These are phyloP conservation scores for Darevskia mixta DNA, from an alignment of 2,797 vertebrate genomes.

Conservation along the genomic window DNA sequence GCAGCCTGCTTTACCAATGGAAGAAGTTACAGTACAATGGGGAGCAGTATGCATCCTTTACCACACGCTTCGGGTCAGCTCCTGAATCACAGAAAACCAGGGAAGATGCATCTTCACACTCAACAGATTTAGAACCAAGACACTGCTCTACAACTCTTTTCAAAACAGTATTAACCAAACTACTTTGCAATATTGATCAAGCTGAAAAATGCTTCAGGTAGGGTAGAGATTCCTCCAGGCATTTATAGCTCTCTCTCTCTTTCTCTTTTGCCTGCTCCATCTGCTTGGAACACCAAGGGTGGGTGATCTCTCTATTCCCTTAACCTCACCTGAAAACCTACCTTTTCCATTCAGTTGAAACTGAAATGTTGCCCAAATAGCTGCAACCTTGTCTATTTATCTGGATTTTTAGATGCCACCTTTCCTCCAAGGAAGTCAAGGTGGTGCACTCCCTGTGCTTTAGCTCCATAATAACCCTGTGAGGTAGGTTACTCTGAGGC, in stretches of 20 bases:
- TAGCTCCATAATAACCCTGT: not conserved
- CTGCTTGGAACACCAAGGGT: not conserved
- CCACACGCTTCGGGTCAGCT: not conserved
- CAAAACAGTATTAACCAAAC: not conserved
- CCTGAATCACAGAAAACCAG: not conserved
- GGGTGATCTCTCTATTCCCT: not conserved
- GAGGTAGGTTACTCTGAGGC: not conserved
- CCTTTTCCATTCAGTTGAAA: no score
- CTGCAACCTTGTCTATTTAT: not conserved
- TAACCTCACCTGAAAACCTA: not conserved
- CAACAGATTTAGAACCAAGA: conserved; percentile 10
- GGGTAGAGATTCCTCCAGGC: not conserved
- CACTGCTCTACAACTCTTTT: not conserved
- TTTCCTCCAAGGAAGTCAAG: not conserved
- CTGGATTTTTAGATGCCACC: not conserved
- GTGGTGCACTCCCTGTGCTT: no score
- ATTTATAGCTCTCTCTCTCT: not conserved
- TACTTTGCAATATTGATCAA: not conserved
- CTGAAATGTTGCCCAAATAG: not conserved
- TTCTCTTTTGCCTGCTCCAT: not conserved
- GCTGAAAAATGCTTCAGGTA: not conserved
- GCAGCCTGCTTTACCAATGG: not conserved
- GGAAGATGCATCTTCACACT: not conserved
- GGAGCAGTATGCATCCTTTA: not conserved
- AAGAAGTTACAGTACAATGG: not conserved